Base-by-base conservation (phyloP, 2,797 vertebrate genomes). In the Bucorvus abyssinicus region DNA sequence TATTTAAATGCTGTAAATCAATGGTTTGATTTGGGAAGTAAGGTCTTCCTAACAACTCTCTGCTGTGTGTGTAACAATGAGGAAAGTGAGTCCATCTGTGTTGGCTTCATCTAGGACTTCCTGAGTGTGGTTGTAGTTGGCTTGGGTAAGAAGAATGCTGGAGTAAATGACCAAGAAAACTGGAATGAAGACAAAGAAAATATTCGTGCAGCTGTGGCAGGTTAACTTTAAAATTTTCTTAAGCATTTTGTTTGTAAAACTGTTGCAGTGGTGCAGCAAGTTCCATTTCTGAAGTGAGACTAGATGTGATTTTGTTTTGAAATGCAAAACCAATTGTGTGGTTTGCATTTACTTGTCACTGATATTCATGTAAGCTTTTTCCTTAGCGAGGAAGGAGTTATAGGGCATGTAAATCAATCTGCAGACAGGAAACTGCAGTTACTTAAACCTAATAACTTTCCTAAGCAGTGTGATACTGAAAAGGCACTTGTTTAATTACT, bases 151-250 rank as follows among this genome's bases (percentile, higher is more conserved):
- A 98, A 95, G 91, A 93, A 96, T 10, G 97, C 97, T 49, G 98
- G 98, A 44, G 92, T 99, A 16, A 98, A 99, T 81, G 97, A 97
- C 23, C 97, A 98, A 69, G 99, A 99, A 94, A 99, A 98, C 96
- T 99, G 99, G 98, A 97, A 99, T 64, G 97, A 97, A 95, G 96
- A 97, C 97, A 99, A 99, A 96, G 99, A 99, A 97, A 99, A 98
- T 95, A 98, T 99, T 96, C 98, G 99, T 91, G 96, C 98, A 44
- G 99, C 99, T 7, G 95, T 99, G 52, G 98, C 99, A 96, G 98
- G 99, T 99, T 83, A 96, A 23, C 59, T 67, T 71, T 69, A n/a
- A 3, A 18, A 26, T 20, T 11, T 67, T 90, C 47, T 85, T 20
- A 74, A 79, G 15, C 24, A 16, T 76, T 86, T 71, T 84, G 22